Evolutionary conservation across 2,797 vertebrate genomes (phyloP).

Genomic region (Sylvia borin): DNA sequence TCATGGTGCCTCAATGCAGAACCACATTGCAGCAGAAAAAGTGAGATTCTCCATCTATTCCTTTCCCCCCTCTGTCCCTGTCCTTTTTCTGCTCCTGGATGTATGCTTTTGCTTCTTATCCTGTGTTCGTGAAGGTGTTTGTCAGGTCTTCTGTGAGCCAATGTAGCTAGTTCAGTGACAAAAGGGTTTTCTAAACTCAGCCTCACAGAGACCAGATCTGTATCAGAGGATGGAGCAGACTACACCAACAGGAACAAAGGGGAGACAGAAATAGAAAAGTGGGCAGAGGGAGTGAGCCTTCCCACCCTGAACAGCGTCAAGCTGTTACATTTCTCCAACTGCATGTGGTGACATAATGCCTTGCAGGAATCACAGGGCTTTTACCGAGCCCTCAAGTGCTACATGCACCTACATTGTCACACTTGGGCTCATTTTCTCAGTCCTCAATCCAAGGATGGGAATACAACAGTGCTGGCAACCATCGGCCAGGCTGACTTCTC

Average conservation of each 20-base stretch:
- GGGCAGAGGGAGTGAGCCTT: not conserved
- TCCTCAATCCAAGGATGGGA: not conserved
- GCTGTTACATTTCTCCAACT: not conserved
- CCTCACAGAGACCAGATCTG: not conserved
- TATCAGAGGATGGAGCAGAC: not conserved
- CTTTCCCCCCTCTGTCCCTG: not conserved
- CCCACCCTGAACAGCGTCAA: not conserved
- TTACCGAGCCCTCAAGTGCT: not conserved
- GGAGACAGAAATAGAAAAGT: not conserved
- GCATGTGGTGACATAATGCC: not conserved
- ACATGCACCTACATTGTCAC: not conserved
- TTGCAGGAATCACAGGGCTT: not conserved
- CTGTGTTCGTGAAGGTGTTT: not conserved
- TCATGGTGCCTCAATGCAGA: not conserved
- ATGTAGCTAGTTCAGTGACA: not conserved
- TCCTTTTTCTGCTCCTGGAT: not conserved
- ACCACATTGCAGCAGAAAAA: not conserved
- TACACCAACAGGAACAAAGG: not conserved
- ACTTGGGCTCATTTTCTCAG: not conserved
- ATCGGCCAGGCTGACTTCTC: fast-evolving
- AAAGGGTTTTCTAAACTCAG: not conserved
- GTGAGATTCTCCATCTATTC: not conserved
- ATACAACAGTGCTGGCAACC: fast-evolving
- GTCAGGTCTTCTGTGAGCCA: not conserved
- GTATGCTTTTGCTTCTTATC: not conserved